Percentiles rank a stretch among this genome's conserved stretches.
phyloP scores from a whole-genome alignment of 2,888 invertebrate genomes.

The Apodemia mormo region DNA sequence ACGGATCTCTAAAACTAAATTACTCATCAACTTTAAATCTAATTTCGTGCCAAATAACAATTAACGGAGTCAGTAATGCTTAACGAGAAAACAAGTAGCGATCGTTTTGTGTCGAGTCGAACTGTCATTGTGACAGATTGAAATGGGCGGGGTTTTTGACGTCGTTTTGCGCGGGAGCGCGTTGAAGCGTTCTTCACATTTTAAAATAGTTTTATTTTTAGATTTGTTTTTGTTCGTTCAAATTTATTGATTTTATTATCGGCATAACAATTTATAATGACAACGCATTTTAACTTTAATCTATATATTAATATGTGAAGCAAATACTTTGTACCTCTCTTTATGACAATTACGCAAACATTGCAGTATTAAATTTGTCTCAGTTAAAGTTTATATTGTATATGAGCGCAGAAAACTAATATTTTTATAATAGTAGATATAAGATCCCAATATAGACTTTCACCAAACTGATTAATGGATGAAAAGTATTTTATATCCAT shows the following conservation, averaged over 20 bases:
- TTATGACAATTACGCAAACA: too few species aligned
- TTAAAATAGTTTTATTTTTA: slow-evolving; percentile 31
- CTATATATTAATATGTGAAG: too few species aligned
- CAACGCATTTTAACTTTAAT: too few species aligned
- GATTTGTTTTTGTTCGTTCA: slow-evolving; percentile 22
- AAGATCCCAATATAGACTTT: too few species aligned
- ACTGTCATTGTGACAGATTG: slow-evolving; percentile 60
- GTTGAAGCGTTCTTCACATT: slow-evolving; percentile 39
- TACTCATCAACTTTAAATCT: slow-evolving; percentile 54
- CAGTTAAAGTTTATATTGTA: too few species aligned
- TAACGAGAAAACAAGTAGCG: slow-evolving; percentile 50
- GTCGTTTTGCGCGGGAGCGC: slow-evolving; percentile 54
- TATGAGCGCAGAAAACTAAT: too few species aligned
- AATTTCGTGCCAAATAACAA: slow-evolving; percentile 64
- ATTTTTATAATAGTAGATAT: too few species aligned
- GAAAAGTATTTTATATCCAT: too few species aligned
- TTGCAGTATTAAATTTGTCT: too few species aligned
- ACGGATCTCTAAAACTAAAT: slow-evolving; percentile 41
- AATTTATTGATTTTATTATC: slow-evolving; percentile 18
- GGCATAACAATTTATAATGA: slow-evolving; percentile 5
- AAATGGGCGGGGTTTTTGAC: slow-evolving; percentile 56
- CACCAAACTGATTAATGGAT: too few species aligned
- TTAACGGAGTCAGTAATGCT: slow-evolving; percentile 69
- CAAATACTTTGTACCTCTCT: too few species aligned
- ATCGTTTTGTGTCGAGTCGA: slow-evolving; percentile 39